A percentile compares a stretch with the other conserved stretches of the same genome.
Conservation (phyloP, 2,888 invertebrate species). For the Cybosia mesomella region DNA sequence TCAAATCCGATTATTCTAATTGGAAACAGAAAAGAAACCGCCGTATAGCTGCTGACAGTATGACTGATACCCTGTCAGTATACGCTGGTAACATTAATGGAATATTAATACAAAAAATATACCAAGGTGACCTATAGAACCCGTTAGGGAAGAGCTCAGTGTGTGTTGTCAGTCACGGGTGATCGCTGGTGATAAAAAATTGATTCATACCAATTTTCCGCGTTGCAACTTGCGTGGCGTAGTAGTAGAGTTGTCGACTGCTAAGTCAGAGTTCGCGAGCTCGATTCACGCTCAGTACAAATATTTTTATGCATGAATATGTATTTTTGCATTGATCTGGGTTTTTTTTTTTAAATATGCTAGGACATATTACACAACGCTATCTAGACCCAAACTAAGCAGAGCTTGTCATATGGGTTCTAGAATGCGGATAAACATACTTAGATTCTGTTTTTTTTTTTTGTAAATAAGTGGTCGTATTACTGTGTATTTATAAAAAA, state of each 20-base stretch:
- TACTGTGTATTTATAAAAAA: no score
- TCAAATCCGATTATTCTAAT: slow-evolving; percentile 24
- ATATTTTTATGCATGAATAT: no score
- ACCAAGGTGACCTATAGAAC: slow-evolving; percentile 35
- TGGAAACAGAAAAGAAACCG: slow-evolving; percentile 39
- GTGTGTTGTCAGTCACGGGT: background rate
- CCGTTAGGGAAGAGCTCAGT: slow-evolving; percentile 7
- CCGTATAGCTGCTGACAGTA: slow-evolving; percentile 15
- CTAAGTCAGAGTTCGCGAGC: background rate
- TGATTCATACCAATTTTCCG: background rate
- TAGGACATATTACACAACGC: no score
- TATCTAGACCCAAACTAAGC: no score
- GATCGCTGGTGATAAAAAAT: background rate
- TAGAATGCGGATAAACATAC: no score
- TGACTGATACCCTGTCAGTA: slow-evolving; percentile 38
- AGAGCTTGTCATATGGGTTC: no score
- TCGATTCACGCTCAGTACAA: background rate
- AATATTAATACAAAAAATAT: slow-evolving; percentile 37
- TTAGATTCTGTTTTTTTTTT: no score
- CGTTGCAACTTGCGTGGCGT: background rate
- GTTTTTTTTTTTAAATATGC: no score
- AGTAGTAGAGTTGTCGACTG: background rate
- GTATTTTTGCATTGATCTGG: no score
- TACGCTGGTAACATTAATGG: slow-evolving; percentile 17
- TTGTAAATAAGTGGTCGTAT: no score